These are phyloP conservation scores for Nesoenas mayeri DNA, from an alignment of 2,113 vertebrate genomes.

Conservation along the genomic window DNA sequence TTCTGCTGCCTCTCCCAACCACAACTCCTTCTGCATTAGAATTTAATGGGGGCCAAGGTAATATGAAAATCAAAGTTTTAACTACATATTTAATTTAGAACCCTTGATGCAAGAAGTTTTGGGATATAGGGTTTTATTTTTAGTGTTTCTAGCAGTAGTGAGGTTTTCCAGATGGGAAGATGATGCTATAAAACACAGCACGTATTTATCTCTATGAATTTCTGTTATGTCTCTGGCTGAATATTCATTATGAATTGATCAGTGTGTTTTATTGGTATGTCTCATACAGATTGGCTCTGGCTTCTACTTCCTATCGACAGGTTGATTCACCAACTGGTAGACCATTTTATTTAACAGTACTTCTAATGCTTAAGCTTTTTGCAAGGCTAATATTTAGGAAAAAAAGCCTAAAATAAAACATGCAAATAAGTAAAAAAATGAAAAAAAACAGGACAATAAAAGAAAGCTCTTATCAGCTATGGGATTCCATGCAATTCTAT, in stretches of 20 bases:
- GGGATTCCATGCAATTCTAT: background rate
- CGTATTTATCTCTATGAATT: background rate
- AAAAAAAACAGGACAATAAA: background rate
- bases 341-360: background rate
- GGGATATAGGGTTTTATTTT: background rate
- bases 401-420: background rate
- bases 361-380: background rate
- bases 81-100: background rate
- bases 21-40: background rate
- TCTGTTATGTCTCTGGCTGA: background rate
- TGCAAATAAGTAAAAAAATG: background rate
- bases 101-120: background rate
- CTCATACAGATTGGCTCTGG: background rate
- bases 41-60: background rate
- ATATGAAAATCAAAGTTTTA: background rate
- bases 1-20: background rate
- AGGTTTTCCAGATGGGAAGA: slow-evolving; percentile 9
- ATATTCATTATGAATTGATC: slow-evolving; percentile 18
- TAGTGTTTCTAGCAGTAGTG: background rate
- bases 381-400: background rate
- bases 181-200: background rate
- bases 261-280: background rate
- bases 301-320: background rate
- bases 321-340: background rate
- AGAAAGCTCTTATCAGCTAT: background rate